These are phyloP conservation scores for Vombatus ursinus DNA, from an alignment of 2,113 vertebrate species.

Conservation along the genomic window DNA sequence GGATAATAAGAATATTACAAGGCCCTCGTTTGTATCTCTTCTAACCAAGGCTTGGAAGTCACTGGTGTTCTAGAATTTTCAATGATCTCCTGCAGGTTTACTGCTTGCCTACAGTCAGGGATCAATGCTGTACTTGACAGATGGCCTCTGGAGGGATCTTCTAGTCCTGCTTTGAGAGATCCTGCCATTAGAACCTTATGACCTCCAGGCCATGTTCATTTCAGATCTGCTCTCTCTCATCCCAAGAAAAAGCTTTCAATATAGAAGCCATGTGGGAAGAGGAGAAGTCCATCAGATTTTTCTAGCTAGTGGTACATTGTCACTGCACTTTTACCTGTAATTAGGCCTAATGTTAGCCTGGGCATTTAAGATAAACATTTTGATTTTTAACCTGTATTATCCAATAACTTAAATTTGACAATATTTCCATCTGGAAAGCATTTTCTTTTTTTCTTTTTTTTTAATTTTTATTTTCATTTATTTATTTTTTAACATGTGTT, in stretches of 20 bases:
- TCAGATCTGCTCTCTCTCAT: neutral
- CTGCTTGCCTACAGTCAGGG: neutral
- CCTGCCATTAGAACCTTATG: fast-evolving
- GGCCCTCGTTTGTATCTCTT: neutral
- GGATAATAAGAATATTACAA: neutral
- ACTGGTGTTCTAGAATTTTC: fast-evolving
- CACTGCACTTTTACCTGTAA: too few relatives aligned
- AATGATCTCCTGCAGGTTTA: neutral
- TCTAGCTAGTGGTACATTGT: too few relatives aligned
- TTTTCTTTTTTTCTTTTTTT: too few relatives aligned
- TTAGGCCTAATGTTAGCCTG: neutral
- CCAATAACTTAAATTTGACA: neutral
- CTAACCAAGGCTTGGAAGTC: fast-evolving
- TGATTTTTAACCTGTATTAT: neutral
- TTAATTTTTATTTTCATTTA: too few relatives aligned
- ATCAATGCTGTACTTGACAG: neutral
- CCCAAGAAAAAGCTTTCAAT: neutral
- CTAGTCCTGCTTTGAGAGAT: neutral
- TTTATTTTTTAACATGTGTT: too few relatives aligned
- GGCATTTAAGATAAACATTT: neutral
- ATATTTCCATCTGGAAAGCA: neutral
- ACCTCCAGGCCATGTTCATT: too few relatives aligned
- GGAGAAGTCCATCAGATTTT: neutral
- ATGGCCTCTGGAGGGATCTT: neutral
- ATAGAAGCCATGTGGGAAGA: neutral